These are phyloP conservation scores for Ornithoptera priamus DNA, from an alignment of 2,888 invertebrate species.

Conservation along the genomic window DNA sequence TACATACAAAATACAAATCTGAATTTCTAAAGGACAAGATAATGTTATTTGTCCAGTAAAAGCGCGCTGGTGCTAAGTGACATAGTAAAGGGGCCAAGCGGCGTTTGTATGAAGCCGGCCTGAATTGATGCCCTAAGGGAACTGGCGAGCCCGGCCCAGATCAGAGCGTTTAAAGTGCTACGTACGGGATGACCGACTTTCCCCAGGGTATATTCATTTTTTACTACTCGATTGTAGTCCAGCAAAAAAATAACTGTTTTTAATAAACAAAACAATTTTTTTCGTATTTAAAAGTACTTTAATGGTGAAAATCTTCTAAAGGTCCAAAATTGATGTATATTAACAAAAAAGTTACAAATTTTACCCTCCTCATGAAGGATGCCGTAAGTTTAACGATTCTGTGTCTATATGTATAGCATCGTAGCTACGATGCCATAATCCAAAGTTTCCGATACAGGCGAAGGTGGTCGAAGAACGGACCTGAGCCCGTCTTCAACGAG, in stretches of 20 bases:
- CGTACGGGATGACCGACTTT: constrained; percentile 20
- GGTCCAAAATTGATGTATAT: too few relatives aligned
- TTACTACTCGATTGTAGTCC: constrained; percentile 3
- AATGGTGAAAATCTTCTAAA: too few relatives aligned
- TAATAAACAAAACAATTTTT: not conserved
- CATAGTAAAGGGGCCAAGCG: constrained; percentile 24
- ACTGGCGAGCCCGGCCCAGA: constrained; percentile 2
- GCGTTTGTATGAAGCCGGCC: constrained; percentile 10
- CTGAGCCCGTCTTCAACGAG: too few relatives aligned
- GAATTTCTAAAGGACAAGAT: not conserved
- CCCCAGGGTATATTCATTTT: constrained; percentile 12
- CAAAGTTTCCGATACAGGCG: too few relatives aligned
- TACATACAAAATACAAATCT: not conserved
- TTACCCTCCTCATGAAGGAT: too few relatives aligned
- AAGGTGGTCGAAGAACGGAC: too few relatives aligned
- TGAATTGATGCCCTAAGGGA: constrained; percentile 26
- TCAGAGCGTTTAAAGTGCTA: constrained; percentile 4
- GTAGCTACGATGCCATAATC: too few relatives aligned
- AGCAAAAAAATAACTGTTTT: not conserved
- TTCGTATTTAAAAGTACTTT: not conserved
- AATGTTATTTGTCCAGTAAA: constrained; percentile 4
- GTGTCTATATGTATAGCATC: too few relatives aligned
- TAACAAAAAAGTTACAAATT: too few relatives aligned
- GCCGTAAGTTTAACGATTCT: too few relatives aligned
- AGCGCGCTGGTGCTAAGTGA: constrained; percentile 15